phyloP scores from a whole-genome alignment of 2,888 invertebrate species.

The Physocephala rufipes region DNA sequence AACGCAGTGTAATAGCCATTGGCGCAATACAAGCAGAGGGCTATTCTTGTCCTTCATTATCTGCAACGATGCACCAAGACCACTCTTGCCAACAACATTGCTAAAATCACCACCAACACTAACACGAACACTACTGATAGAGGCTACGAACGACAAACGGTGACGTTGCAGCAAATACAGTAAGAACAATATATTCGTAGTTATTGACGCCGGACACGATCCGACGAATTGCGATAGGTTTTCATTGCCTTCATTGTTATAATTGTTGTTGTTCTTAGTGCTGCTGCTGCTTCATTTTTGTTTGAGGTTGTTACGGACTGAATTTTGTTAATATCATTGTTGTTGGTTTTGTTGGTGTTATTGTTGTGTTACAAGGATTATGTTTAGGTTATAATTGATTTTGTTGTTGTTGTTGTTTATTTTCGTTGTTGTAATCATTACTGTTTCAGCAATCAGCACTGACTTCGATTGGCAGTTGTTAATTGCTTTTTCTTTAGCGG shows the following conservation, averaged over 20 bases:
- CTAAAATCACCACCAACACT: too few species aligned
- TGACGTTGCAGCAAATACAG: not conserved
- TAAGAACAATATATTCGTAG: too few species aligned
- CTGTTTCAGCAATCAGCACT: constrained; percentile 37
- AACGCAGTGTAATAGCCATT: too few species aligned
- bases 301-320: constrained; percentile 14
- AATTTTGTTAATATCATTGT: too few species aligned
- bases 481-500: constrained; percentile 47
- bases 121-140: not conserved
- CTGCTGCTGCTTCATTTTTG: not conserved
- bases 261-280: not conserved
- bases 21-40: too few species aligned
- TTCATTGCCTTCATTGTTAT: too few species aligned
- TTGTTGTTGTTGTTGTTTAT: constrained; percentile 24
- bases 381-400: constrained; percentile 7
- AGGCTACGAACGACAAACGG: too few species aligned
- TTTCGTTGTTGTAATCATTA: constrained; percentile 38
- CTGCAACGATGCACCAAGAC: too few species aligned
- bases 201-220: too few species aligned
- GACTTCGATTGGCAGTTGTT: constrained; percentile 30
- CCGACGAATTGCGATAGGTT: too few species aligned
- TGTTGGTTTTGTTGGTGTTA: constrained; percentile 29
- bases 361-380: constrained; percentile 30
- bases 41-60: too few species aligned
- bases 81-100: too few species aligned